These are phyloP conservation scores for Leptoteleia sp. DNA, from an alignment of 1,140 invertebrate species.

Conservation along the genomic window DNA sequence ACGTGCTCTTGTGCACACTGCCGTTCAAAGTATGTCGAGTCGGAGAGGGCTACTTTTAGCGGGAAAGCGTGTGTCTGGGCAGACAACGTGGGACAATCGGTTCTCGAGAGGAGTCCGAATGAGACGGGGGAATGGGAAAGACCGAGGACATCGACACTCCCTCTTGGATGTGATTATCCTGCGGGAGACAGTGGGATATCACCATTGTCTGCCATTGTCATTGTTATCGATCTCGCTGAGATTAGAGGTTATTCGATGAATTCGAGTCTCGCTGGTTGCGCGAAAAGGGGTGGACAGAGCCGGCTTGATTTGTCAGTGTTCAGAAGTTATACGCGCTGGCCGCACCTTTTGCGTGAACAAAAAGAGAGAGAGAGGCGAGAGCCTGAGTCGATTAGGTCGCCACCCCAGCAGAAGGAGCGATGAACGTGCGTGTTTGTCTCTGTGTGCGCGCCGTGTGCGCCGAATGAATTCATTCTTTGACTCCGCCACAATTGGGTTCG, in stretches of 20 bases:
- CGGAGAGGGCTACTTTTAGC: conserved; percentile 50
- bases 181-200: conserved; percentile 66
- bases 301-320: conserved; percentile 45
- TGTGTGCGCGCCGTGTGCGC: conserved; percentile 7
- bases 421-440: conserved; percentile 7
- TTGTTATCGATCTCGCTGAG: conserved; percentile 74
- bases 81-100: conserved; percentile 67
- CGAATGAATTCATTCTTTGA: conserved; percentile 60
- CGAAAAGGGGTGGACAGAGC: conserved; percentile 36
- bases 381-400: conserved; percentile 39
- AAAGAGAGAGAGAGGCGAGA: conserved; percentile 20
- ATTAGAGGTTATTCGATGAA: conserved; percentile 72
- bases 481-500: conserved; percentile 51
- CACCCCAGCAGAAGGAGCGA: conserved; percentile 34
- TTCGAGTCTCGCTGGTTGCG: conserved; percentile 50
- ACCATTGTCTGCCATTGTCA: conserved; percentile 70
- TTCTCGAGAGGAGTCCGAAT: conserved; percentile 59
- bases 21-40: conserved; percentile 37
- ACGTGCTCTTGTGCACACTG: conserved; percentile 66
- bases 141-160: conserved; percentile 46
- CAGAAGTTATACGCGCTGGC: conserved; percentile 45
- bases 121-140: conserved; percentile 38
- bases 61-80: conserved; percentile 51
- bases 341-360: conserved; percentile 51
- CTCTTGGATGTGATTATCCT: conserved; percentile 57